These are phyloP conservation scores for Garra rufa DNA, from an alignment of 2,113 vertebrate species.

Conservation along the genomic window DNA sequence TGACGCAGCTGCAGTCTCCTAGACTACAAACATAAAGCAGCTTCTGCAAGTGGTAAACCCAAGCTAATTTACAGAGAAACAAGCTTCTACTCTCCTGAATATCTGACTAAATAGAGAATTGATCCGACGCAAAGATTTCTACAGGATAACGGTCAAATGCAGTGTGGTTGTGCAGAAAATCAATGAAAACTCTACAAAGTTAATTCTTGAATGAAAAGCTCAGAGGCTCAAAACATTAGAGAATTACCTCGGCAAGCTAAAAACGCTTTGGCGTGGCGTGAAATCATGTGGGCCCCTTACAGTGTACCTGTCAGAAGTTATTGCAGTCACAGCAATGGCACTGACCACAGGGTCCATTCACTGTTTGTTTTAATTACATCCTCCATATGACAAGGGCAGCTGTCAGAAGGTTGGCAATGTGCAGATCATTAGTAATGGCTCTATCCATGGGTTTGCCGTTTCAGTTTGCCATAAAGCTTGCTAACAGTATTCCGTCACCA, in stretches of 20 bases:
- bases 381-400: conserved; percentile 46
- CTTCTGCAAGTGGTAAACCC: conserved; percentile 1
- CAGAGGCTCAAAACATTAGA: background rate
- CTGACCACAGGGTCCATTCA: conserved; percentile 39
- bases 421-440: conserved; percentile 32
- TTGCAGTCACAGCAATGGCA: conserved; percentile 40
- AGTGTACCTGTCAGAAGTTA: conserved; percentile 36
- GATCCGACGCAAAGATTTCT: conserved; percentile 13
- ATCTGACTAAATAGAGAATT: conserved; percentile 23
- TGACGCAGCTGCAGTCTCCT: conserved; percentile 17
- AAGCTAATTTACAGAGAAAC: conserved; percentile 13
- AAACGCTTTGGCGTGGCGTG: background rate
- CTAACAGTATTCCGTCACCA: conserved; percentile 1
- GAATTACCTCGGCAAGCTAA: background rate
- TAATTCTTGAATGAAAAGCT: conserved; percentile 27
- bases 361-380: conserved; percentile 49
- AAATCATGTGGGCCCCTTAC: conserved; percentile 3
- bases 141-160: background rate
- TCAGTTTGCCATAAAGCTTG: conserved; percentile 13
- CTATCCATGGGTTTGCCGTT: background rate
- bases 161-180: conserved; percentile 11
- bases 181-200: background rate
- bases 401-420: conserved; percentile 25
- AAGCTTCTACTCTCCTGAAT: background rate
- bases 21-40: background rate